These are phyloP conservation scores for Platycheirus rosarum DNA, from an alignment of 2,888 invertebrate genomes.

Conservation along the genomic window DNA sequence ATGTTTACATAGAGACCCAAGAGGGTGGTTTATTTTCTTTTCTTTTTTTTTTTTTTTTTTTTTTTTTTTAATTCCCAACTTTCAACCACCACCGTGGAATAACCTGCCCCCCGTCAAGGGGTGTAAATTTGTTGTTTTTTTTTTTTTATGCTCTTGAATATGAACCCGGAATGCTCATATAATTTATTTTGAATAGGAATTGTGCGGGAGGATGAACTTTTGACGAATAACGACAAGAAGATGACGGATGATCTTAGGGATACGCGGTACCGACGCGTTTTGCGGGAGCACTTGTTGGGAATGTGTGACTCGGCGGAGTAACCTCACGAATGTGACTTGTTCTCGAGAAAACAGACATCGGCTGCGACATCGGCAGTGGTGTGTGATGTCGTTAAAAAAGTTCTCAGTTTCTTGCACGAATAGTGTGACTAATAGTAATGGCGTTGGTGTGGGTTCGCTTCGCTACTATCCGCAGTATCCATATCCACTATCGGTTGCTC, in stretches of 20 bases:
- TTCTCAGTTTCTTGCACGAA: slow-evolving; percentile 67
- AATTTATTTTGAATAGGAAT: slow-evolving; percentile 54
- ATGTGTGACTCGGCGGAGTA: slow-evolving; percentile 51
- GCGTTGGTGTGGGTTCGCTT: slow-evolving; percentile 64
- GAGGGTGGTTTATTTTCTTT: slow-evolving; percentile 55
- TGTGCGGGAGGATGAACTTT: slow-evolving; percentile 68
- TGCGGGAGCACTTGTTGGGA: slow-evolving; percentile 41
- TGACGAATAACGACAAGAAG: slow-evolving; percentile 73
- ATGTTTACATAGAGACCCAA: slow-evolving; percentile 69
- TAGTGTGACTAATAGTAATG: slow-evolving; percentile 69
- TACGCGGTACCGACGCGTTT: slow-evolving; percentile 61
- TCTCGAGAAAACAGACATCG: slow-evolving; percentile 64
- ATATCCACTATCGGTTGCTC: slow-evolving; percentile 44
- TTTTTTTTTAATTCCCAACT: slow-evolving; percentile 43
- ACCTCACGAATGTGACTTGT: slow-evolving; percentile 68
- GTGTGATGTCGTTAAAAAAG: slow-evolving; percentile 47
- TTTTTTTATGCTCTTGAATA: slow-evolving; percentile 50
- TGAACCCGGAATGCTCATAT: slow-evolving; percentile 63
- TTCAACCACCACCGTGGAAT: slow-evolving; percentile 59
- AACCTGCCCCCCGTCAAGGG: slow-evolving; percentile 50
- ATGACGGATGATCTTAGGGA: slow-evolving; percentile 64
- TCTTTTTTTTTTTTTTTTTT: slow-evolving; percentile 24
- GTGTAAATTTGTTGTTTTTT: slow-evolving; percentile 67
- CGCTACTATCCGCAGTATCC: too few species aligned
- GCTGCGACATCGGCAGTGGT: slow-evolving; percentile 49